Evolutionary conservation across 2,888 invertebrate genomes (phyloP), one percentile per base, ranked within the genome.

Genomic region (Lacanobia wlatinum): DNA sequence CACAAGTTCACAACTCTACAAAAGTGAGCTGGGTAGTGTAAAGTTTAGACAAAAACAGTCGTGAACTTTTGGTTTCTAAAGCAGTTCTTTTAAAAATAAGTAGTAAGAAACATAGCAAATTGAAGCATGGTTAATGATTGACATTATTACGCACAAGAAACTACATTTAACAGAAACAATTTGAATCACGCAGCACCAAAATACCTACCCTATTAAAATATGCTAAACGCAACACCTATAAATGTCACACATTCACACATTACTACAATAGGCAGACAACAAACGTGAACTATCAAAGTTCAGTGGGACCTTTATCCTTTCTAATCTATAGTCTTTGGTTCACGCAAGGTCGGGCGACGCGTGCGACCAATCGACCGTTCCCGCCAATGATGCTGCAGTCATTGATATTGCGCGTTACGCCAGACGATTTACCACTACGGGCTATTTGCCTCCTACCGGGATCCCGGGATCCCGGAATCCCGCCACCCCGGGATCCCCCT

Each of bases 381-480:
- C 76, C 84, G 75, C 86, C 90, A 94, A 93, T 93, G 92, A 92
- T 89, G 90, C 90, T 92, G 93, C 93, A 92, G 89, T 90, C 92
- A 93, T 93, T 93, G 94, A 94, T 94, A 94, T 91, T 90, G 91
- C 89, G 89, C 88, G 89, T 93, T 92, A 91, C 88, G 89, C 92
- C 94, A 95, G 94, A 92, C 95, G 93, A 96, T 96, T 96, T 95
- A 94, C 91, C 91, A 91, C 89, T 91, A 94, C 94, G 95, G 92
- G 90, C 94, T 95, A 95, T 96, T 95, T 94, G 90, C 92, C 92
- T 89, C 93, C 91, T 91, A 89, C 92, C 90, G 89, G 92, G 91
- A 88, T 84, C 82, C 84, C 81, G 89, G 91, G 90, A 87, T 81
- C 83, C 83, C 81, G 89, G 91, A 90, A 87, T 81, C 83, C 83